Evolutionary conservation across 2,888 invertebrate species (phyloP), one percentile per base, ranked within the genome.

Genomic region (Scaptomyza polygonia): DNA sequence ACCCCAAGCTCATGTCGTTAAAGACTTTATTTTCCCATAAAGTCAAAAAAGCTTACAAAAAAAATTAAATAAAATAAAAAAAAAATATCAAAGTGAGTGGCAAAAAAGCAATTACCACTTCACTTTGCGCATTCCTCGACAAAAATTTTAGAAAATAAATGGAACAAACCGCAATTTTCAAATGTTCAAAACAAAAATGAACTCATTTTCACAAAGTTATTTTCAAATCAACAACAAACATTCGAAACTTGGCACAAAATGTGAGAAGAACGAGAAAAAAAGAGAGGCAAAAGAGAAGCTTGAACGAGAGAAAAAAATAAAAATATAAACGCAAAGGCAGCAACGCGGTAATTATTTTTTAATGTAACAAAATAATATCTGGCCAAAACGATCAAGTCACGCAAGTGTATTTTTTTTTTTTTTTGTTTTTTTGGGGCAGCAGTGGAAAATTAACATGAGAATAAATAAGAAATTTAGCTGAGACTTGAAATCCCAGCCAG

Each of bases 311-410:
- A 16, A 16, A 5, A 9, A 12, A 5, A 25, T 3, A 25, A 11
- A 39, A 16, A 63, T n/a, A 54, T 49, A 62, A 72, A 88, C 53
- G 72, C 69, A 83, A 86, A 88, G 75, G 81, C 86, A 81, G 25
- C 25, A 81, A 87, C 75, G 83, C 77, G 83, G 88, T 83, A 87
- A 87, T 87, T 87, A 87, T 87, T 87, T 89, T 87, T 87, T 87
- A 87, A 87, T 87, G 87, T 87, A 87, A 88, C 89, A 88, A 89
- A 89, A 89, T 88, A 88, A 88, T 89, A 88, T 88, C 89, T 75
- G 78, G 72, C 89, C 88, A 86, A 88, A 89, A 83, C 88, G 87
- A 88, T 89, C 89, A 89, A 89, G 87, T 88, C 87, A 88, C 89
- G 87, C 87, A 88, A 89, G 82, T 76, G 75, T n/a, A n/a, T n/a